Percentiles rank a stretch among this genome's conserved stretches.
phyloP scores from a whole-genome alignment of 2,797 vertebrate species.

The Ciconia nigra region DNA sequence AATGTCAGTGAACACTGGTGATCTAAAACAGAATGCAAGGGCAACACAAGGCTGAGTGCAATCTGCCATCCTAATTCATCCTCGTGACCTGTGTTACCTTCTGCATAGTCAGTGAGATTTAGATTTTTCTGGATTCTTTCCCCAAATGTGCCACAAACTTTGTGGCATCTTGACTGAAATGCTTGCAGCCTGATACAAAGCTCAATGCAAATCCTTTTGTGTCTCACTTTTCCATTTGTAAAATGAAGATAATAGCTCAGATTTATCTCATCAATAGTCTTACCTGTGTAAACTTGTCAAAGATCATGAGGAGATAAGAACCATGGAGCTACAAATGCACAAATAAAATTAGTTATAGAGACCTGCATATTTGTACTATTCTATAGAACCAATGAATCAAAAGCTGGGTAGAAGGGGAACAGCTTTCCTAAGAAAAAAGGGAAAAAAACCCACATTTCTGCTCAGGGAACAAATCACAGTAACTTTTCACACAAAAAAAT shows the following conservation, averaged over 20 bases:
- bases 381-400: background rate
- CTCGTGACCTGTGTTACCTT: background rate
- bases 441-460: rapidly evolving
- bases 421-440: background rate
- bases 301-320: background rate
- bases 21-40: background rate
- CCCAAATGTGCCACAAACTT: background rate
- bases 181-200: background rate
- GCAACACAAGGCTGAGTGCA: background rate
- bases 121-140: background rate
- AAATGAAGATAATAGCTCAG: background rate
- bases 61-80: background rate
- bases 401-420: background rate
- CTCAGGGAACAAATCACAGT: background rate
- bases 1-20: background rate
- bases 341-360: background rate
- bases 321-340: background rate
- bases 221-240: background rate
- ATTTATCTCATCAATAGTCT: background rate
- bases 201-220: background rate
- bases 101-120: background rate
- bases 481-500: background rate
- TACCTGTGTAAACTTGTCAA: background rate
- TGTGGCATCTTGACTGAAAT: background rate
- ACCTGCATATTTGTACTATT: background rate